Base-by-base conservation (phyloP, 2,113 vertebrate genomes). In the Caloenas nicobarica region DNA sequence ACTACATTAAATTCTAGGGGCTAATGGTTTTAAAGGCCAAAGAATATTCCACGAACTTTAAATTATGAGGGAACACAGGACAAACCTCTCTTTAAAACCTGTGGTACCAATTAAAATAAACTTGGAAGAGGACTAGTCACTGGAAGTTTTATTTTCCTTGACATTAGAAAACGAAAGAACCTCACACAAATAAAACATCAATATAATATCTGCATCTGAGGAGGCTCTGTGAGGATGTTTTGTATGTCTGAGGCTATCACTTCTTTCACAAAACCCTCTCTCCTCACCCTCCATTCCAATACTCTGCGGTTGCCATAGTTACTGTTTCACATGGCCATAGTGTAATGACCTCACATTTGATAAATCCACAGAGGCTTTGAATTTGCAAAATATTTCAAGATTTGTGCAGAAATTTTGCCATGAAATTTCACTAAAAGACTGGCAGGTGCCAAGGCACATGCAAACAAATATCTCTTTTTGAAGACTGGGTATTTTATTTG, bases 281-380 rank as follows among this genome's bases (percentile, higher is more conserved):
- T 80, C 44, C 74, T 88, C 28, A 53, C 53, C 42, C 44, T 82
- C 74, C 70, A 38, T 31, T 93, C 23, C 79, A 71, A 42, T 11
- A 58, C 14, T 29, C 71, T 46, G 38, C 46, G 68, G 92, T 91
- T 95, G 66, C 83, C 85, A 95, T 91, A 82, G 94, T 36, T 90
- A 94, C 93, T 46, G 70, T 79, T 80, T 91, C 29, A 34, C 28
- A 70, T 1, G 46, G 54, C 68, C 76, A 46, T 34, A 44, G 26
- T 58, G 21, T 26, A 62, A 80, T 65, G 79, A 61, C 88, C 71
- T 87, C 78, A 70, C 40, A 54, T 25, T 65, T 50, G 79, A 15
- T 31, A 69, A 36, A 79, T 56, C 24, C 33, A 80, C 31, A 53
- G 81, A 53, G 65, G 53, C 50, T 90, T 28, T 6, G 19, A 74